A percentile compares a stretch with the other conserved stretches of the same genome.
phyloP scores from a whole-genome alignment of 53 echinoderm and acorn worm genomes.

The Glandiceps talaboti region DNA sequence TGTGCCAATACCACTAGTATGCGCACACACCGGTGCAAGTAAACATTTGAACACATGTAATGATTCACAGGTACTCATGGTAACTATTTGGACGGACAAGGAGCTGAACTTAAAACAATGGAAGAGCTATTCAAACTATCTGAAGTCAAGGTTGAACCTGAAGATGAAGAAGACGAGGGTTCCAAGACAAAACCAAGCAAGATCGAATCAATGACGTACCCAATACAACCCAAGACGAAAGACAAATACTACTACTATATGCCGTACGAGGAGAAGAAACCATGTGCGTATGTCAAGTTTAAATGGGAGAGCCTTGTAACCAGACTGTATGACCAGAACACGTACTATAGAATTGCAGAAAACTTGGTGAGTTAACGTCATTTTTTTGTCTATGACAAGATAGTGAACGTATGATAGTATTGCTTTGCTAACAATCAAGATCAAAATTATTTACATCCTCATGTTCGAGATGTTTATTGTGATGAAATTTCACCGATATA shows the following conservation, averaged over 20 bases:
- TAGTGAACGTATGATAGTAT: too few relatives aligned
- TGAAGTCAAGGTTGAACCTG: too few relatives aligned
- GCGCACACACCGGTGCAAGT: too few relatives aligned
- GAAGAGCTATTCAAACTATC: background rate
- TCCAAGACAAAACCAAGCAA: constrained; percentile 33
- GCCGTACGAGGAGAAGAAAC: background rate
- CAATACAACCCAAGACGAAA: constrained; percentile 33
- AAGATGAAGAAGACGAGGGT: constrained; percentile 5
- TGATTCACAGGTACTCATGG: constrained; percentile 75
- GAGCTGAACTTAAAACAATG: background rate
- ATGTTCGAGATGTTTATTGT: too few relatives aligned
- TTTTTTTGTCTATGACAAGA: too few relatives aligned
- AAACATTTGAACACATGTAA: too few relatives aligned
- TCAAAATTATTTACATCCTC: too few relatives aligned
- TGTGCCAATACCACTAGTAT: too few relatives aligned
- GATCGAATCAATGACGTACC: constrained; percentile 40
- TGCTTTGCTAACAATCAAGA: too few relatives aligned
- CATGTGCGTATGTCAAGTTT: constrained; percentile 45
- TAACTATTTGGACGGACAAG: constrained; percentile 61
- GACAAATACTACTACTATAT: constrained; percentile 85
- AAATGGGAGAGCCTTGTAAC: constrained; percentile 60
- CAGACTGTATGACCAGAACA: constrained; percentile 79
- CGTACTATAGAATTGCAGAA: constrained; percentile 64
- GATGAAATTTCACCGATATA: too few relatives aligned
- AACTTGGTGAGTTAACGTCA: constrained; percentile 65